Evolutionary conservation across 2,888 invertebrate species (phyloP).

Genomic region (Dryobotodes eremita): DNA sequence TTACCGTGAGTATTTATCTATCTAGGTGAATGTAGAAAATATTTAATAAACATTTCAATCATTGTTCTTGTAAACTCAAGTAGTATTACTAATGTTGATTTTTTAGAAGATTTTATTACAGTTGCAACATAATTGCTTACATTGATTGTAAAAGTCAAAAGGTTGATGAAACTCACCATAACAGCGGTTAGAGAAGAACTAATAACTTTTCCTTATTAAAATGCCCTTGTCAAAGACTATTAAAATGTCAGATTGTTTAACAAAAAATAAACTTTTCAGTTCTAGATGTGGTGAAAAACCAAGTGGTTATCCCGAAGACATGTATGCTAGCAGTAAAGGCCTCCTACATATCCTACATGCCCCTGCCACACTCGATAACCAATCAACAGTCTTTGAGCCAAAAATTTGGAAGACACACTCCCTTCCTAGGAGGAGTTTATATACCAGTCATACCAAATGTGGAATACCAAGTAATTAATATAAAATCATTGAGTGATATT

Average conservation of each 20-base stretch:
- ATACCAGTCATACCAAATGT: constrained; percentile 86
- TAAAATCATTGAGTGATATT: constrained; percentile 73
- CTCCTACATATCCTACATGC: constrained; percentile 79
- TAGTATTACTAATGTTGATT: background rate
- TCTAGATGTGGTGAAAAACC: constrained; percentile 80
- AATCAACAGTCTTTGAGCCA: constrained; percentile 73
- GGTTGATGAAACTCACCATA: background rate
- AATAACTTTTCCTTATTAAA: background rate
- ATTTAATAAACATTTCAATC: background rate
- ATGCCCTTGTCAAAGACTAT: background rate
- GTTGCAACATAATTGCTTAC: background rate
- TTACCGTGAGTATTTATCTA: constrained; percentile 78
- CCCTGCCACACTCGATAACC: constrained; percentile 78
- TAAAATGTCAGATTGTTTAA: background rate
- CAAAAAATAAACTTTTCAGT: constrained; percentile 76
- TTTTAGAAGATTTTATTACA: background rate
- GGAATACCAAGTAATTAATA: constrained; percentile 80
- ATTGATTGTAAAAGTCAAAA: background rate
- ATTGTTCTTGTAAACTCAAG: constrained; percentile 1
- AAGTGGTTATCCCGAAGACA: constrained; percentile 80
- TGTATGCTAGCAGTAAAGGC: constrained; percentile 82
- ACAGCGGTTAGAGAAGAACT: background rate
- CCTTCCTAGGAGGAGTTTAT: constrained; percentile 82
- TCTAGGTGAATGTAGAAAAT: background rate
- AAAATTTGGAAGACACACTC: constrained; percentile 66